phyloP scores from a whole-genome alignment of 2,888 invertebrate species.

The Cryptophagus acutangulus region DNA sequence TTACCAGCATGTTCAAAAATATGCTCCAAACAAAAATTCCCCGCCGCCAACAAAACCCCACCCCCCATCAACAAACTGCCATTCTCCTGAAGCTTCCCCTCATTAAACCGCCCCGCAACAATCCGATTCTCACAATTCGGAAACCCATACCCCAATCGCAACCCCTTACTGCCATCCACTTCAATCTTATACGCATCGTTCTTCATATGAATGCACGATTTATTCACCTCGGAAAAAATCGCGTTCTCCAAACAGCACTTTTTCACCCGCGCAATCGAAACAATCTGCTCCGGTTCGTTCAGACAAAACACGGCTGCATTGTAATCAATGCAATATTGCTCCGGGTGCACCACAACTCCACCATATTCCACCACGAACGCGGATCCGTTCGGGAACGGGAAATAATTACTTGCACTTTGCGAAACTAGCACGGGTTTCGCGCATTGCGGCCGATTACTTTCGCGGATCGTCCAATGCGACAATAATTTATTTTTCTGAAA shows the following conservation, averaged over 20 bases:
- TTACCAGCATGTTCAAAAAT: constrained; percentile 46
- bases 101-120: constrained; percentile 55
- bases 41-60: constrained; percentile 44
- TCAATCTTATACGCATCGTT: constrained; percentile 37
- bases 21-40: constrained; percentile 49
- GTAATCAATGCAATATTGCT: constrained; percentile 65
- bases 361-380: constrained; percentile 53
- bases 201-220: constrained; percentile 48
- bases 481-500: constrained; percentile 36
- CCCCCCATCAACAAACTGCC: constrained; percentile 54
- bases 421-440: constrained; percentile 29
- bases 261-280: constrained; percentile 45
- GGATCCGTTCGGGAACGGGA: constrained; percentile 59
- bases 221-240: constrained; percentile 56
- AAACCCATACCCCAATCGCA: constrained; percentile 38
- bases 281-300: constrained; percentile 34
- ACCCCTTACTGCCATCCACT: constrained; percentile 36
- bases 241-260: constrained; percentile 70
- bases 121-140: constrained; percentile 49
- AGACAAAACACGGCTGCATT: constrained; percentile 61
- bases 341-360: constrained; percentile 49
- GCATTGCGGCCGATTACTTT: constrained; percentile 43
- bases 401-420: constrained; percentile 18
- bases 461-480: constrained; percentile 45
- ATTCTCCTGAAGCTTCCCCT: constrained; percentile 51